Evolutionary conservation across 2,888 invertebrate species (phyloP), one percentile per base, ranked within the genome.

Genomic region (Drosophila merina): DNA sequence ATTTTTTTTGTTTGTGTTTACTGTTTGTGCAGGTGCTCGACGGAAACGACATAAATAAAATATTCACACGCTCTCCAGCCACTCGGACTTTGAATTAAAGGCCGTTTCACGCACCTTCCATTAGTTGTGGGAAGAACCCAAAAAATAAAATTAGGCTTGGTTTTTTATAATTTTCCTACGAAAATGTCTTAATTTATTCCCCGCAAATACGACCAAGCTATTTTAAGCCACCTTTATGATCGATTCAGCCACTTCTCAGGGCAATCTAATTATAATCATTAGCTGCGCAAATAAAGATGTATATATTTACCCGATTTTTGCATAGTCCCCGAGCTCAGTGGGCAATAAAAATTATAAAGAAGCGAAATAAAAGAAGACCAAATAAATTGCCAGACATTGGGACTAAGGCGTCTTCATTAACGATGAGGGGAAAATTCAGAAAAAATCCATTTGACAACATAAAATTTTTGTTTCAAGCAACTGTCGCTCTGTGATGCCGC

Each of bases 261-360:
- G 48, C 60, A 57, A 77, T 79, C 79, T 84, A 75, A 84, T 81
- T 84, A 81, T 81, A 79, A 77, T 76, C 84, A 80, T 81, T 84
- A 84, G 76, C 66, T 60, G 56, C 20, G 56, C 72, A 75, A 78
- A 70, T 64, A 38, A 14, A 38, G 59, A 49, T 33, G 7, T 50
- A 62, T 49, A 38, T 63, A 55, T 50, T 55, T 56, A 48, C 48
- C 38, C 42, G 57, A 62, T 58, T 62, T 47, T 56, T 57, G 67
- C 66, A 68, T 66, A 68, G 60, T 25, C 36, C 48, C 38, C 14
- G 25, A 1, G 52, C 42, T 45, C 59, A 50, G 55, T 56, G 56
- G 28, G 57, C 63, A 76, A 79, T 81, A 74, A 74, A 72, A 85
- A 85, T 82, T 72, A 85, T 51, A 56, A 56, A 47, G 44, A 54